Percentiles rank a stretch among this genome's conserved stretches.
phyloP scores from a whole-genome alignment of 2,888 invertebrate species.

The Tuta absoluta region DNA sequence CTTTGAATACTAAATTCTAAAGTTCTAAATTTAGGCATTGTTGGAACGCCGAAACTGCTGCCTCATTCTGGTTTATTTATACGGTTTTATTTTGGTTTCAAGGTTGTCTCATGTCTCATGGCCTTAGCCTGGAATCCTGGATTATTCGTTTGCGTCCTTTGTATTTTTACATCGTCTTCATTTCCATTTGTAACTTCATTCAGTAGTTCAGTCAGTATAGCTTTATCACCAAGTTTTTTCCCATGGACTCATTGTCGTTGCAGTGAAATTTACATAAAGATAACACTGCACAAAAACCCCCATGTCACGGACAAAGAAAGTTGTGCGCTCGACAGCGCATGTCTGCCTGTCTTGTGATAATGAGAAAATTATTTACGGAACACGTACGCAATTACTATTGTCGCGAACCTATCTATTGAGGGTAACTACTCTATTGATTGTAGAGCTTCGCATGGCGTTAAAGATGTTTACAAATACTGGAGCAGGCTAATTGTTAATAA shows the following conservation, averaged over 20 bases:
- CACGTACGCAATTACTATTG: not conserved
- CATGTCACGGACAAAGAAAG: conserved; percentile 11
- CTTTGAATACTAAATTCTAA: too few relatives aligned
- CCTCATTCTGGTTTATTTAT: too few relatives aligned
- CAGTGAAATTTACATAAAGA: conserved; percentile 16
- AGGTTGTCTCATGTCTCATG: too few relatives aligned
- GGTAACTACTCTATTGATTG: conserved; percentile 2
- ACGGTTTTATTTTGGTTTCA: too few relatives aligned
- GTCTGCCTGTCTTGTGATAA: conserved; percentile 2
- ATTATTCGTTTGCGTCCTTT: not conserved
- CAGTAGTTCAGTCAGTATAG: not conserved
- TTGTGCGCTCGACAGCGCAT: conserved; percentile 13
- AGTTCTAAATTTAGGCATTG: too few relatives aligned
- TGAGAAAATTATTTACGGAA: not conserved
- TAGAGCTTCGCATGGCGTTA: not conserved
- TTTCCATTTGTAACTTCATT: not conserved
- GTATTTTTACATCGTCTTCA: not conserved
- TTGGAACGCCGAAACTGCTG: too few relatives aligned
- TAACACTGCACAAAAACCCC: conserved; percentile 17
- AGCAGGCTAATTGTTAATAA: not conserved
- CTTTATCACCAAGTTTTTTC: not conserved
- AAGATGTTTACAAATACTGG: not conserved
- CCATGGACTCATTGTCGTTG: conserved; percentile 6
- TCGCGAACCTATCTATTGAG: conserved; percentile 5
- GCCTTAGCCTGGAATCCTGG: too few relatives aligned